Evolutionary conservation across 2,797 vertebrate species (phyloP).

Genomic region (Pantherophis alleghaniensis): DNA sequence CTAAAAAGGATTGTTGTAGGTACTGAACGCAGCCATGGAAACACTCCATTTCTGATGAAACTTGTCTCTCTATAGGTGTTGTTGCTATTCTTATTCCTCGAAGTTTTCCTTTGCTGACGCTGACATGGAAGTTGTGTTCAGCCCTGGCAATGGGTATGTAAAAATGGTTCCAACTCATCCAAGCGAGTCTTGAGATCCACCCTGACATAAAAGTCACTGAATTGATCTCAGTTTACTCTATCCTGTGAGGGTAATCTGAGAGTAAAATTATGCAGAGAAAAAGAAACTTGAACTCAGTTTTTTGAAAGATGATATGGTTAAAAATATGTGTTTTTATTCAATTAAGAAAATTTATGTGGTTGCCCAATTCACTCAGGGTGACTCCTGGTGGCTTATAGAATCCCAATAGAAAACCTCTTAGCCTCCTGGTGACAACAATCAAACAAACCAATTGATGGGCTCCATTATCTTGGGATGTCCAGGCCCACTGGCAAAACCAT

Average conservation of each 20-base stretch:
- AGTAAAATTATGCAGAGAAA: neutral
- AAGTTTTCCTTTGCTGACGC: slow-evolving; percentile 77
- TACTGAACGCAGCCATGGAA: neutral
- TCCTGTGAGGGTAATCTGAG: neutral
- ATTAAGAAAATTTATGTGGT: neutral
- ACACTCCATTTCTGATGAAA: neutral
- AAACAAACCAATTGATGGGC: neutral
- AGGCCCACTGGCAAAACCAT: neutral
- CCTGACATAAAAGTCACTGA: neutral
- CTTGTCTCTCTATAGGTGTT: slow-evolving; percentile 70
- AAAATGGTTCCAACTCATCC: neutral
- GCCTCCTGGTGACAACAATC: neutral
- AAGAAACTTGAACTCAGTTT: neutral
- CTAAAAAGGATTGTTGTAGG: neutral
- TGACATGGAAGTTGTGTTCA: slow-evolving; percentile 82
- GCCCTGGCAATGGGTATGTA: slow-evolving; percentile 83
- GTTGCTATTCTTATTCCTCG: slow-evolving; percentile 76
- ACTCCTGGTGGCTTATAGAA: neutral
- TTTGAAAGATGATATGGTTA: neutral
- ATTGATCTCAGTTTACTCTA: neutral
- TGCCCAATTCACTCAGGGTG: neutral
- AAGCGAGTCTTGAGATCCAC: neutral
- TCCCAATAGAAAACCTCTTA: neutral
- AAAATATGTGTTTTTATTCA: neutral
- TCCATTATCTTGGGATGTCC: neutral